Percentiles rank a stretch among this genome's conserved stretches.
These are phyloP conservation scores for Lithodes maja DNA, from an alignment of 2,888 invertebrate species.

Conservation along the genomic window DNA sequence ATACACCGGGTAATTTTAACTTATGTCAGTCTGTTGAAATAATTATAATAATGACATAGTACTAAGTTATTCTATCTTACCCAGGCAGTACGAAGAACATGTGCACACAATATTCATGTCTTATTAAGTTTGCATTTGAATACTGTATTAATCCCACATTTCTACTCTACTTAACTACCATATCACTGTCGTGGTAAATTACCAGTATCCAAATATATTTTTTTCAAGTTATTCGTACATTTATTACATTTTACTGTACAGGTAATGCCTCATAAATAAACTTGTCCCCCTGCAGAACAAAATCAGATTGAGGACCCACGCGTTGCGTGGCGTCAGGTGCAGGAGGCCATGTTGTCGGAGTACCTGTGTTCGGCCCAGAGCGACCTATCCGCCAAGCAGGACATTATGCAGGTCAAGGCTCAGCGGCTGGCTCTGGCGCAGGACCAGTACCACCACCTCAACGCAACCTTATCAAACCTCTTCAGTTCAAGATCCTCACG, in stretches of 20 bases:
- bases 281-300: conserved; percentile 78
- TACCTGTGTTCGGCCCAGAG: conserved; percentile 97
- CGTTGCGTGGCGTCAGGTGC: conserved; percentile 96
- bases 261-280: too few relatives aligned
- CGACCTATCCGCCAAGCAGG: conserved; percentile 96
- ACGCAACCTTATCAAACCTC: conserved; percentile 87
- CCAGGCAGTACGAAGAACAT: too few relatives aligned
- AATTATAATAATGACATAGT: background rate
- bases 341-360: conserved; percentile 97
- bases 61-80: too few relatives aligned
- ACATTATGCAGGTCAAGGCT: conserved; percentile 96
- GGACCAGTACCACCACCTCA: conserved; percentile 96
- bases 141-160: too few relatives aligned
- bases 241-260: too few relatives aligned
- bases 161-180: too few relatives aligned
- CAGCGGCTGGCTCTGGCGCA: conserved; percentile 94
- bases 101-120: too few relatives aligned
- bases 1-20: too few relatives aligned
- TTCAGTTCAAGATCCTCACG: conserved; percentile 93
- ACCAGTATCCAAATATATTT: too few relatives aligned
- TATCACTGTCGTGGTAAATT: too few relatives aligned
- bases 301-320: conserved; percentile 98
- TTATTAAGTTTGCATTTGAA: too few relatives aligned
- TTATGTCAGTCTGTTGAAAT: background rate
- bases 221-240: too few relatives aligned